Percentiles rank a stretch among this genome's conserved stretches.
These are phyloP conservation scores for Enteromius viviparus DNA, from an alignment of 2,797 vertebrate genomes.

Conservation along the genomic window DNA sequence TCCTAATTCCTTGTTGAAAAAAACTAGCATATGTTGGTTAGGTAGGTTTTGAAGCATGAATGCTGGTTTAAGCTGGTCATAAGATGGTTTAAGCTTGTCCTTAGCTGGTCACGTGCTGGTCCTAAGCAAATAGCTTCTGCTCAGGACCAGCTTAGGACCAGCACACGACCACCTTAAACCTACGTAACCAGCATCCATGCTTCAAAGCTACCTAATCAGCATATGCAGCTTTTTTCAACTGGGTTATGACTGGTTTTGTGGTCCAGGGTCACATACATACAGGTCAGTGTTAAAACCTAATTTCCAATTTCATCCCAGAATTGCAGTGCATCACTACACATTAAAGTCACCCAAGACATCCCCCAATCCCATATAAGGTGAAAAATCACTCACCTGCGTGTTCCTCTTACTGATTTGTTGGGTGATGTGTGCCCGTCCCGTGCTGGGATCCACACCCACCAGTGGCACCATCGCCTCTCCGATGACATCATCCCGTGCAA, in stretches of 20 bases:
- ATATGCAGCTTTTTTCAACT: too few relatives aligned
- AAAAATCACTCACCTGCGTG: slow-evolving; percentile 80
- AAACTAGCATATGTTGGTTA: too few relatives aligned
- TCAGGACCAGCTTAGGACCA: too few relatives aligned
- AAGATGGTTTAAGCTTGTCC: too few relatives aligned
- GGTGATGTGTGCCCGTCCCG: slow-evolving; percentile 89
- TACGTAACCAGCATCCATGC: too few relatives aligned
- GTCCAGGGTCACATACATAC: neutral
- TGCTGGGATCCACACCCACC: slow-evolving; percentile 91
- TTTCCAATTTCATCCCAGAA: neutral
- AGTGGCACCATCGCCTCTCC: slow-evolving; percentile 93
- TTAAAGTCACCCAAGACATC: neutral
- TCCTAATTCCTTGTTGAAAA: too few relatives aligned
- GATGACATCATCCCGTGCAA: slow-evolving; percentile 93
- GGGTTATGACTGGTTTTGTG: neutral
- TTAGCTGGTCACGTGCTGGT: too few relatives aligned
- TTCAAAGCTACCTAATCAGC: too few relatives aligned
- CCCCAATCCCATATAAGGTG: neutral
- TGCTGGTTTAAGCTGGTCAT: too few relatives aligned
- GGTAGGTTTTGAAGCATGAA: too few relatives aligned
- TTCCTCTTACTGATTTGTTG: slow-evolving; percentile 93
- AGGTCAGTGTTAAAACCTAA: neutral
- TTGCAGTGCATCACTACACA: neutral
- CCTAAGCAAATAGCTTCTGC: too few relatives aligned
- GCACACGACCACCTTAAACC: too few relatives aligned